These are phyloP conservation scores for Arrhamphus sclerolepis DNA, from an alignment of 2,797 vertebrate species.

Conservation along the genomic window DNA sequence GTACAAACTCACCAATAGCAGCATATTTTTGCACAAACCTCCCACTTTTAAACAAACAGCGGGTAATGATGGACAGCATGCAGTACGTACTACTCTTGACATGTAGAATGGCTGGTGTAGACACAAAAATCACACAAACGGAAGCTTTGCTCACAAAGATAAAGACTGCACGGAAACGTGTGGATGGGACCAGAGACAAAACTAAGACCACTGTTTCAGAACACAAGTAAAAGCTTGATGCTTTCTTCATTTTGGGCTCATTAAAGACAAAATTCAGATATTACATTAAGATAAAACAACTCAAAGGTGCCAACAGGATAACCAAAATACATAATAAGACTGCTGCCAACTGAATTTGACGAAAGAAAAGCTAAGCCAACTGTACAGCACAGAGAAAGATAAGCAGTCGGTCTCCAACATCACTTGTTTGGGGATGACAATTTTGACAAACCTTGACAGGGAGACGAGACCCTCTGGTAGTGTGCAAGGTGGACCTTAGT, in stretches of 20 bases:
- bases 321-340: constrained; percentile 6
- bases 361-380: constrained; percentile 59
- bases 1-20: constrained; percentile 50
- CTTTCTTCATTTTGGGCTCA: neutral
- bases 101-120: constrained; percentile 8
- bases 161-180: constrained; percentile 13
- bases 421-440: constrained; percentile 14
- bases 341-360: constrained; percentile 59
- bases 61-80: constrained; percentile 5
- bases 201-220: neutral
- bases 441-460: constrained; percentile 18
- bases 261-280: neutral
- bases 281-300: neutral
- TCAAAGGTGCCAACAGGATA: constrained; percentile 4
- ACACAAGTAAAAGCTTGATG: constrained; percentile 5
- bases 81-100: constrained; percentile 8
- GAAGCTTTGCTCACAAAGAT: constrained; percentile 18
- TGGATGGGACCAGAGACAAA: constrained; percentile 15
- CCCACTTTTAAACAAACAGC: constrained; percentile 1
- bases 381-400: constrained; percentile 53
- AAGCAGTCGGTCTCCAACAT: constrained; percentile 24
- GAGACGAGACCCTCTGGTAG: constrained; percentile 34
- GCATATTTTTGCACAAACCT: constrained; percentile 34
- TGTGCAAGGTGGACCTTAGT: constrained; percentile 52
- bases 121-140: constrained; percentile 5